These are phyloP conservation scores for Harlomillsia oculata DNA, from an alignment of 1,140 invertebrate species.

Conservation along the genomic window DNA sequence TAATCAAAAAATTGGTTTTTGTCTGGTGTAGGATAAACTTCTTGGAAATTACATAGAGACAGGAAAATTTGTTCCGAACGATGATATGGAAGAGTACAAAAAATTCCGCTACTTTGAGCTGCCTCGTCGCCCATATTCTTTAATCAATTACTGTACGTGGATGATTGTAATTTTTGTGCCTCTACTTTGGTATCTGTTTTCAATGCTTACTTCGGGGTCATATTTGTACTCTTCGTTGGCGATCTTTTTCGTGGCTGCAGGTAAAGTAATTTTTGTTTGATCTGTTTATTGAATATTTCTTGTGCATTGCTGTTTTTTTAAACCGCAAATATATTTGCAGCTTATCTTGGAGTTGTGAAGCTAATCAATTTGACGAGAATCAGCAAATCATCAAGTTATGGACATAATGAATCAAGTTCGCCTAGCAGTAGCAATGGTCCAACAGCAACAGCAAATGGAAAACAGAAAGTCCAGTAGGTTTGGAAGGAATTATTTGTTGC, in stretches of 20 bases:
- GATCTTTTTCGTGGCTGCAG: conserved; percentile 53
- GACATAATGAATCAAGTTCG: neutral
- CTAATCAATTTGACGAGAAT: conserved; percentile 74
- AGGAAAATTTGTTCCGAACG: conserved; percentile 69
- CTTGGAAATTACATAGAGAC: conserved; percentile 68
- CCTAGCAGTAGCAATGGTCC: neutral
- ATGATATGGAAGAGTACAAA: conserved; percentile 51
- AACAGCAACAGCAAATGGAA: neutral
- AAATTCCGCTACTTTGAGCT: conserved; percentile 45
- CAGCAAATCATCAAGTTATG: conserved; percentile 56
- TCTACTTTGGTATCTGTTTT: conserved; percentile 58
- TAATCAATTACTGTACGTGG: conserved; percentile 65
- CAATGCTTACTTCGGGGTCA: conserved; percentile 59
- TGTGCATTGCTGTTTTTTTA: too few species aligned
- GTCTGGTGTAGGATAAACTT: conserved; percentile 56
- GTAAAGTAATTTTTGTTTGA: conserved; percentile 41
- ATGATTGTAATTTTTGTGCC: conserved; percentile 55
- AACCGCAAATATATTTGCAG: conserved; percentile 52
- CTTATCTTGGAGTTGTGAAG: conserved; percentile 64
- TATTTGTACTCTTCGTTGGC: conserved; percentile 59
- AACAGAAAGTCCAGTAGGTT: conserved; percentile 4
- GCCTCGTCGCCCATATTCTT: conserved; percentile 51
- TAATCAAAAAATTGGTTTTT: neutral
- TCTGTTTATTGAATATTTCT: conserved; percentile 26
- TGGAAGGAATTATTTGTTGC: too few species aligned